Evolutionary conservation across 2,888 invertebrate genomes (phyloP), one percentile per base, ranked within the genome.

Genomic region (Nymphalis polychloros): DNA sequence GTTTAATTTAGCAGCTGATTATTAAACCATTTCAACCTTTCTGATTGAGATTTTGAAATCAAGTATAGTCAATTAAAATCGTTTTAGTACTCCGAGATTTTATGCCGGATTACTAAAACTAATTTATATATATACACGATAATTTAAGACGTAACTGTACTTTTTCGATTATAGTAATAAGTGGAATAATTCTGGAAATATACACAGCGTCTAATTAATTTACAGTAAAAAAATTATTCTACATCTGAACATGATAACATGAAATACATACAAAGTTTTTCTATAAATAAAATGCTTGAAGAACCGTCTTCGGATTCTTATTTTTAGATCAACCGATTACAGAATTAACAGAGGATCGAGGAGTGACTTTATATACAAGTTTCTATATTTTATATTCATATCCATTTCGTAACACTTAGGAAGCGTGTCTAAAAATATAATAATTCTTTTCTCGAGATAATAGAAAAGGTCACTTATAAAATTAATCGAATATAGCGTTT

Each of bases 261-360:
- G n/a, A n/a, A 49, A 49, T 13, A 13, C 13, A 6, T 57, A 41
- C 35, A 41, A 57, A 57, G 57, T 57, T 57, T 57, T 19, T 57
- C n/a, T 19, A 57, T 35, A 57, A 41, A 57, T 57, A 57, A 41
- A 4, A 8, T 3, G 10, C 16, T 57, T 57, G 10, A 57, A 13
- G 35, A 57, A 23, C 41, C 35, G 19, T 67, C 62, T 23, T 49
- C 55, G 53, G 20, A 50, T 35, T 23, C 46, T 35, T 41, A 41
- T 55, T 55, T 57, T 16, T 23, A 48, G 62, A 61, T 67, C 62
- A 46, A 62, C 62, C 57, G 57, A 55, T 53, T 57, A n/a, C 10
- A 31, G 53, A 62, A 48, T 61, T 48, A 62, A 67, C 79, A 80
- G 77, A 68, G 72, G 76, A 75, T 81, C 76, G 76, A 63, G 72